Base-by-base conservation (phyloP, 2,888 invertebrate genomes). In the Zygaena filipendulae region DNA sequence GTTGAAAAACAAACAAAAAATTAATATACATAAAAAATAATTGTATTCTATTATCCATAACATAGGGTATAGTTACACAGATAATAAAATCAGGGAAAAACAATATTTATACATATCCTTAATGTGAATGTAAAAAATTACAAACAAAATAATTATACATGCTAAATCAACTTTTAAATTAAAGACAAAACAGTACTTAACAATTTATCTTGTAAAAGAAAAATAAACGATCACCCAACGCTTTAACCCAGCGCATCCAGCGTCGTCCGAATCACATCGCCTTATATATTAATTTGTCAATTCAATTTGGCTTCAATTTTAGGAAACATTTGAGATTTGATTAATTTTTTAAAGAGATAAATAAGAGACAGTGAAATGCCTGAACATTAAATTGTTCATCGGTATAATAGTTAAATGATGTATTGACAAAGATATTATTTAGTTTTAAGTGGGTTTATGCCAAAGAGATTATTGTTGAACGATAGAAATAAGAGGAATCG, bases 21-120 rank as follows among this genome's bases (percentile, higher is more conserved):
- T 59, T 62, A 62, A 54, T 68, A 71, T 79, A 79, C 77, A 77
- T 79, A 77, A 75, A 75, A 77, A 75, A 74, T 69, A 77, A 59
- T 6, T 79, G 77, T 77, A 79, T 75, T 79, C 72, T 79, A 77
- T 77, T 59, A 68, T 75, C 74, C 71, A 77, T 77, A 77, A 77
- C 77, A 77, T 77, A 77, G 61, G 59, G 69, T 71, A 72, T 72
- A 72, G 66, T 74, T 74, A 77, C 75, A 77, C 71, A 70, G 69
- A 74, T 68, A 77, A 77, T 74, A 79, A 75, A 74, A 75, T 77
- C 72, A 75, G 52, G 66, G 59, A 63, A 75, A 79, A 79, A 77
- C 75, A 77, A 77, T 67, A n/a, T 74, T 77, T 75, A 72, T 75
- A 75, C 72, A 74, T 74, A 75, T 69, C 64, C 61, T 74, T 75